Evolutionary conservation across 92 coral and sea anemone species (phyloP).

Genomic region (Nematostella vectensis): DNA sequence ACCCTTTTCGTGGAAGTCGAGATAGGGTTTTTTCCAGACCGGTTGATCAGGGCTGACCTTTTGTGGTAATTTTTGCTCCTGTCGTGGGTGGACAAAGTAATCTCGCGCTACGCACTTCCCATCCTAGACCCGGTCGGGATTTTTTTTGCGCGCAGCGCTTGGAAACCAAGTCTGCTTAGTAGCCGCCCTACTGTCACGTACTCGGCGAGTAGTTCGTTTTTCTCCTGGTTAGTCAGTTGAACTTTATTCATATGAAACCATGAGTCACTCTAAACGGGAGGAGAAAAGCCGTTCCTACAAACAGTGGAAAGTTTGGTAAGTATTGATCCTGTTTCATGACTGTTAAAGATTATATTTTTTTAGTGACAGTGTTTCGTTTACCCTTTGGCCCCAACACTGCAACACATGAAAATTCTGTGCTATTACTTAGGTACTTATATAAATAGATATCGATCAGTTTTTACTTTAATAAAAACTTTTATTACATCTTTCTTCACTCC

Average conservation of each 20-base stretch:
- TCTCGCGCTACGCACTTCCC: background rate
- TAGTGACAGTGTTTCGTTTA: no score
- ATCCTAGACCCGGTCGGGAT: background rate
- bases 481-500: no score
- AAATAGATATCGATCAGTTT: no score
- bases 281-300: background rate
- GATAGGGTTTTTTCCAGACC: no score
- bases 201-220: background rate
- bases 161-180: no score
- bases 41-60: no score
- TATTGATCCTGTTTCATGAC: no score
- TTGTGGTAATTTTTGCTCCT: background rate
- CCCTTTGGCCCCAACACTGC: background rate
- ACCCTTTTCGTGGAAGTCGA: no score
- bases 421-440: background rate
- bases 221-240: background rate
- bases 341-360: no score
- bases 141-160: background rate
- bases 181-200: no score
- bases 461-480: background rate
- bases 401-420: background rate
- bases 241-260: background rate
- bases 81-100: background rate
- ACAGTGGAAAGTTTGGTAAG: conserved; percentile 1
- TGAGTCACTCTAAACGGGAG: background rate